A percentile compares a stretch with the other conserved stretches of the same genome.
These are phyloP conservation scores for Physocephala rufipes DNA, from an alignment of 2,888 invertebrate genomes.

Conservation along the genomic window DNA sequence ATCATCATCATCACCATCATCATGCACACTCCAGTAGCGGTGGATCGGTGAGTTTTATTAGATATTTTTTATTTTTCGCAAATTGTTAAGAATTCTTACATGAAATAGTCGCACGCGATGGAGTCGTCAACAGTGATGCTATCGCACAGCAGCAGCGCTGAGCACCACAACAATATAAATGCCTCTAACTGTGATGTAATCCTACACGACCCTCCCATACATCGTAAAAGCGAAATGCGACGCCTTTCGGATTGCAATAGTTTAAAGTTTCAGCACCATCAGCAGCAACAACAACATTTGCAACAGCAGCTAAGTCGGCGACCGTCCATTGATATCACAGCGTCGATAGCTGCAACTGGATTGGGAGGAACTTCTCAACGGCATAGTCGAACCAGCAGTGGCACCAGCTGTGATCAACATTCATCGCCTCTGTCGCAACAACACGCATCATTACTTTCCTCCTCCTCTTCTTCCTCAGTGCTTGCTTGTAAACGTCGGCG, in stretches of 20 bases:
- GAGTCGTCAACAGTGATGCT: constrained; percentile 43
- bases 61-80: not conserved
- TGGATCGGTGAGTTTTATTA: constrained; percentile 58
- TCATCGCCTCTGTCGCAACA: constrained; percentile 30
- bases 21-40: constrained; percentile 48
- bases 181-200: constrained; percentile 66
- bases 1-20: constrained; percentile 56
- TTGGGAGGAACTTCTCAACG: constrained; percentile 47
- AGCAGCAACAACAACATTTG: constrained; percentile 48
- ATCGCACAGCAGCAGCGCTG: constrained; percentile 40
- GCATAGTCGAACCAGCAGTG: constrained; percentile 54
- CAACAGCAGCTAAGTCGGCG: constrained; percentile 65
- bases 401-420: constrained; percentile 46
- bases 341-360: constrained; percentile 50
- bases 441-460: constrained; percentile 44
- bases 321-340: constrained; percentile 68
- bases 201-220: constrained; percentile 55
- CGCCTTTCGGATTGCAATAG: constrained; percentile 66
- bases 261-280: constrained; percentile 50
- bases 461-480: constrained; percentile 50
- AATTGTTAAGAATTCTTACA: constrained; percentile 40
- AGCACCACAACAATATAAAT: constrained; percentile 53
- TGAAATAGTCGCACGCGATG: constrained; percentile 52
- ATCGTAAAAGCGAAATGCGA: constrained; percentile 67
- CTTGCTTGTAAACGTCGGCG: constrained; percentile 69